Base-by-base conservation (phyloP, 2,113 vertebrate species). In the Vimba vimba region DNA sequence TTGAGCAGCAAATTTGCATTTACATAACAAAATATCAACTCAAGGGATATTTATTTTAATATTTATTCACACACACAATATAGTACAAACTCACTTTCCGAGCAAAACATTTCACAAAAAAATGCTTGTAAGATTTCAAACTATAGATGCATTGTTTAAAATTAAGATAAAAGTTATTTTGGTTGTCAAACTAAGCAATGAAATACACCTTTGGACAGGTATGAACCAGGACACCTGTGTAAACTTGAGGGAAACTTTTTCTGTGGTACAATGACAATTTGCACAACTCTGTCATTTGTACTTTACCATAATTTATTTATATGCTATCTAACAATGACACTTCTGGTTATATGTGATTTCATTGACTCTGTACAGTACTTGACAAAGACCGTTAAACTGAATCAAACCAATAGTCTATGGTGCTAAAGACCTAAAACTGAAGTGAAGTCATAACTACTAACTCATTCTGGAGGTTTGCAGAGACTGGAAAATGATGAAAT, bases 401-500 rank as follows among this genome's bases (percentile, higher is more conserved):
- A 39, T 39, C 68, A 69, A 11, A 23, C 33, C 17, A 21, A 71
- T 6, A 39, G 33, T 36, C 66, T 69, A 39, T 21, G 39, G 33
- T 69, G 33, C 68, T 39, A 39, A 76, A 30, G 15, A 76, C 17
- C 9, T 33, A 55, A 50, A 77, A 39, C 19, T 59, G 27, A 57
- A 36, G 52, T 11, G 27, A 59, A 64, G n/a, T 79, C 73, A 79
- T 12, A 4, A 39, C 27, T 74, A 50, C 43, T 47, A 45, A 23
- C 39, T 45, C 47, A 33, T 59, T 68, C 59, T 76, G 39, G n/a
- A 77, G 19, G 30, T 82, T 36, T 33, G 43, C 69, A 36, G 36
- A 69, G 50, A 83, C 73, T 55, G 64, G 21, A 64, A 25, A 71
- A 83, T 68, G 66, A 87, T 55, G 17, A 36, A 74, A 59, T 43